Evolutionary conservation across 2,888 invertebrate species (phyloP), one percentile per base, ranked within the genome.

Genomic region (Dicranocentrus wangi): DNA sequence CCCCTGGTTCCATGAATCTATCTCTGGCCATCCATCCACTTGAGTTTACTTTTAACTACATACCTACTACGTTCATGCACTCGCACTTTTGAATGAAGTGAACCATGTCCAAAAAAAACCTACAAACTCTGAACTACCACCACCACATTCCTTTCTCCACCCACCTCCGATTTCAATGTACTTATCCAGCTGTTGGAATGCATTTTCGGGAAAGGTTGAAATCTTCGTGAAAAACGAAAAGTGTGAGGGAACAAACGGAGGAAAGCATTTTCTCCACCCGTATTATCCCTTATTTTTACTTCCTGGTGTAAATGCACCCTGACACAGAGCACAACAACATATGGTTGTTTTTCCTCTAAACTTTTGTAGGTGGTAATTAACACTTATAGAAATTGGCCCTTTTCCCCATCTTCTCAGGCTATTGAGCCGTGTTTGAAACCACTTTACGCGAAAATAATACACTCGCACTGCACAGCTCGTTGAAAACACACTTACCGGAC

Each of bases 321-420:
- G 10, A 7, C 47, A n/a, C n/a, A n/a, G n/a, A n/a, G 43, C 43
- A 43, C 43, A 43, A 43, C 13, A 43, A 43, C 23, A 55, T 55
- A 55, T 47, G 47, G 15, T 47, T 47, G 47, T 47, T 47, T 47
- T 47, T 47, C 47, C n/a, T 47, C 10, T 15, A 51, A 55, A 19
- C 21, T 55, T 61, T 61, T 58, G 28, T 32, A 42, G 27, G 43
- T 60, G 75, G 84, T 84, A 84, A 84, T 84, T 84, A 84, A 82
- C 84, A 84, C 84, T 84, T 81, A 66, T 68, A 82, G 82, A 84
- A 84, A 84, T 82, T 84, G 81, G 63, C 69, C 75, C 39, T 43
- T 71, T 68, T 55, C 71, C 32, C 25, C 42, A 19, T 23, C 27
- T 58, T 47, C 2, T 19, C 51, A n/a, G 51, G 7, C 55, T 21